A percentile compares a stretch with the other conserved stretches of the same genome.
phyloP scores from a whole-genome alignment of 2,888 invertebrate genomes.

The Noctua pronuba region DNA sequence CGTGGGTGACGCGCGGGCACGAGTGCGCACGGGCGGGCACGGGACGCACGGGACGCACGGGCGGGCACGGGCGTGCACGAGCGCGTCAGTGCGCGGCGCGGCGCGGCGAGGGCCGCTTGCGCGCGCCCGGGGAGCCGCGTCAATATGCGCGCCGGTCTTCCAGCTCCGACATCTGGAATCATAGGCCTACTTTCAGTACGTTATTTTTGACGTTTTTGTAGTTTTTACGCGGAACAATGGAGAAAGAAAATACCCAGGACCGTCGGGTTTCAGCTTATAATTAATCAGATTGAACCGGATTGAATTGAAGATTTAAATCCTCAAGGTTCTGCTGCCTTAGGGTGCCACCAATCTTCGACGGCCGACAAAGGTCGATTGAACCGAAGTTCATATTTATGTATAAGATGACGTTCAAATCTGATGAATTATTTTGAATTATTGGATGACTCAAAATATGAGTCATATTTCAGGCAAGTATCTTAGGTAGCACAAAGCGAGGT shows the following conservation, averaged over 20 bases:
- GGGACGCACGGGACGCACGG: not conserved
- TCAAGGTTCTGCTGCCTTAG: not conserved
- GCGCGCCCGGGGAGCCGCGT: conserved; percentile 69
- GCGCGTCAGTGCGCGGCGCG: conserved; percentile 19
- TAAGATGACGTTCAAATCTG: not conserved
- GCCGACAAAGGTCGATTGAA: not conserved
- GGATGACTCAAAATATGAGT: too few relatives aligned
- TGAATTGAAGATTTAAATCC: too few relatives aligned
- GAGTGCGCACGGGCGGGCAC: not conserved
- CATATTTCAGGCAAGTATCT: not conserved
- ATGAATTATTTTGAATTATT: too few relatives aligned
- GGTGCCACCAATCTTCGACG: not conserved
- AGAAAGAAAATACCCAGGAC: not conserved
- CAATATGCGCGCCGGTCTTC: conserved; percentile 89
- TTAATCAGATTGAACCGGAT: too few relatives aligned
- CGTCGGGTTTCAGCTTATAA: not conserved
- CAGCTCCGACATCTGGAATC: conserved; percentile 83
- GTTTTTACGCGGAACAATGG: not conserved
- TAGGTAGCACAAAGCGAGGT: too few relatives aligned
- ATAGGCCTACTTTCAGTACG: not conserved
- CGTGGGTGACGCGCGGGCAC: not conserved
- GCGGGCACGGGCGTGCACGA: not conserved
- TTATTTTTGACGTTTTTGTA: not conserved
- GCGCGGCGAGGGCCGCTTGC: conserved; percentile 5
- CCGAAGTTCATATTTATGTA: not conserved